Evolutionary conservation across 2,888 invertebrate genomes (phyloP), one percentile per base, ranked within the genome.

Genomic region (Drosophila niveifrons): DNA sequence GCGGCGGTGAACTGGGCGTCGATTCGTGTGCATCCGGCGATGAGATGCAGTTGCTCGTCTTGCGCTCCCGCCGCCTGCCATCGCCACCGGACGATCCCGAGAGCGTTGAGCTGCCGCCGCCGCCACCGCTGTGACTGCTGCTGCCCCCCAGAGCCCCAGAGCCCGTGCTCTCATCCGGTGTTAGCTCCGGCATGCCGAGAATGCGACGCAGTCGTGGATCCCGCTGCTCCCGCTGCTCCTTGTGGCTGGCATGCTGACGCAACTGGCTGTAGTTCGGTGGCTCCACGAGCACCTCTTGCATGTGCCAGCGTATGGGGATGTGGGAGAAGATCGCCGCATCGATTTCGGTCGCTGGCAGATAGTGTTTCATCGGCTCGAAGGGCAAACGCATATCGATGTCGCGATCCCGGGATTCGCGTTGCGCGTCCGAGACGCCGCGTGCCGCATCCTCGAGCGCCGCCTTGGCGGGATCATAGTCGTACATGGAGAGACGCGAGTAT

Each of bases 261-360:
- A 97, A 93, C 70, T 96, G 96, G 0, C 95, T 95, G 89, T 96
- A 97, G 90, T 96, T 95, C 0, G 96, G 95, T 41, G 95, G 93
- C 0, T 96, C 96, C 85, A 96, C 95, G 63, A 95, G 94, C 59
- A 96, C 80, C 59, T 90, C 88, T 92, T 11, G 77, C 11, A 94
- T 93, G 90, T 95, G 95, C 93, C 96, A 97, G 0, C 93, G 81
- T 56, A 97, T 95, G 0, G 96, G 96, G 0, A 95, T 94, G 90
- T 97, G 97, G 44, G 96, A 95, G 56, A 95, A 95, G 47, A 96
- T 94, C 39, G 96, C 96, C 8, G 96, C 97, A 89, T 97, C 96
- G 70, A 97, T 97, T 93, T 97, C 97, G 0, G 95, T 96, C 28
- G 97, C 97, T 0, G 97, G 97, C 11, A 95, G 94, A 90, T 96